Evolutionary conservation across 2,888 invertebrate species (phyloP), one percentile per base, ranked within the genome.

Genomic region (Ecliptopera silaceata): DNA sequence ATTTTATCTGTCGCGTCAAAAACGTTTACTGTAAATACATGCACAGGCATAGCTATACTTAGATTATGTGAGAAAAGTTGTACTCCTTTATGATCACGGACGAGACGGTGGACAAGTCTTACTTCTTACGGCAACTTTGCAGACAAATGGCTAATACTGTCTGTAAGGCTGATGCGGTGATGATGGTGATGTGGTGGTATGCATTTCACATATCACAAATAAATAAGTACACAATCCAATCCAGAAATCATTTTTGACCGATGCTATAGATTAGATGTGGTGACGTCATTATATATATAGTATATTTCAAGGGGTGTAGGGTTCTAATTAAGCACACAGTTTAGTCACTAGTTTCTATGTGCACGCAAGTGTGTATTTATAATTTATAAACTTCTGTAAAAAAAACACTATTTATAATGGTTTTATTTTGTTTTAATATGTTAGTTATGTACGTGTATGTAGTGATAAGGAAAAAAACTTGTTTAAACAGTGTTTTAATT

Each of bases 111-210:
- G 95, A 96, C 82, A 98, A 98, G 88, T 88, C 93, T 42, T 93
- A 94, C 66, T 97, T 97, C 86, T 93, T 98, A 69, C 94, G 95
- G 66, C 95, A 94, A 62, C 92, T 98, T 63, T 97, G 97, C 79
- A 94, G 97, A 77, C 96, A 97, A 84, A 96, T 98, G 93, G 98
- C 98, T 41, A 97, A 97, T 79, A 96, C 96, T 66, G 95, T 97
- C 69, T 98, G 98, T 87, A 95, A 97, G 82, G 95, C 98, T 68
- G 98, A 98, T 92, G 95, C 97, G 78, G 97, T 98, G n/a, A n/a
- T n/a, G n/a, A n/a, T n/a, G n/a, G n/a, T n/a, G n/a, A n/a, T n/a
- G n/a, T n/a, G n/a, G n/a, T n/a, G n/a, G n/a, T 43, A 43, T 34
- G 22, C 15, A 32, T 20, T 50, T 20, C 18, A 43, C 26, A 31